Evolutionary conservation across 1,140 invertebrate species (phyloP).

Genomic region (Ips nitidus): DNA sequence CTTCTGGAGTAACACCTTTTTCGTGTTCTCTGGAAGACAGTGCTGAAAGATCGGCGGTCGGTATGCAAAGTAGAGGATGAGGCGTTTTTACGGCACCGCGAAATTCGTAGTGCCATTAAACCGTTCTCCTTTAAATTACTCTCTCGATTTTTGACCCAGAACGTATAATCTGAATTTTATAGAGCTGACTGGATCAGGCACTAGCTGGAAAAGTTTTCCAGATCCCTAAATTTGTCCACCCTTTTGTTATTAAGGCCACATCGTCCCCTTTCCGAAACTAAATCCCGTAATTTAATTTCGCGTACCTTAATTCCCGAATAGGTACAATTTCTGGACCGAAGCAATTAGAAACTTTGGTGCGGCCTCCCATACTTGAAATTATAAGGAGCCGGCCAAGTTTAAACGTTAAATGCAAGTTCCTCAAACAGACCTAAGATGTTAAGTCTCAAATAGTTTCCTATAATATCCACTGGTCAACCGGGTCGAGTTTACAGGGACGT

Average conservation of each 20-base stretch:
- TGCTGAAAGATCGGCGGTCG: constrained; percentile 42
- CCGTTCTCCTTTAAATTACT: constrained; percentile 31
- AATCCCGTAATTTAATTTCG: constrained; percentile 26
- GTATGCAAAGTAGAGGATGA: constrained; percentile 38
- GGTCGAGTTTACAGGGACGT: constrained; percentile 43
- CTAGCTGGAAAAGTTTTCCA: too few species aligned
- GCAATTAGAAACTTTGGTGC: constrained; percentile 35
- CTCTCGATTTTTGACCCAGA: constrained; percentile 16
- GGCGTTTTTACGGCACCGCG: constrained; percentile 30
- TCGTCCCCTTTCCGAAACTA: not conserved
- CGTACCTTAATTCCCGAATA: constrained; percentile 35
- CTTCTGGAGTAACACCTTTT: constrained; percentile 45
- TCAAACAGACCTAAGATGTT: constrained; percentile 46
- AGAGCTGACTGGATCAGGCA: too few species aligned
- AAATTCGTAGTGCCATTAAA: constrained; percentile 24
- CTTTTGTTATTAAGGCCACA: too few species aligned
- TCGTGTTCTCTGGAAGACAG: constrained; percentile 45
- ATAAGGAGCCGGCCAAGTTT: constrained; percentile 41
- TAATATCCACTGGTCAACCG: constrained; percentile 49
- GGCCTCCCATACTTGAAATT: constrained; percentile 33
- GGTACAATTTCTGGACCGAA: constrained; percentile 32
- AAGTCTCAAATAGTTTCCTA: constrained; percentile 48
- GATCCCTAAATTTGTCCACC: too few species aligned
- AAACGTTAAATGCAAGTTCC: constrained; percentile 45
- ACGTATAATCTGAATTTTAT: not conserved